Evolutionary conservation across 2,888 invertebrate genomes (phyloP).

Genomic region (Drosophila formosana): DNA sequence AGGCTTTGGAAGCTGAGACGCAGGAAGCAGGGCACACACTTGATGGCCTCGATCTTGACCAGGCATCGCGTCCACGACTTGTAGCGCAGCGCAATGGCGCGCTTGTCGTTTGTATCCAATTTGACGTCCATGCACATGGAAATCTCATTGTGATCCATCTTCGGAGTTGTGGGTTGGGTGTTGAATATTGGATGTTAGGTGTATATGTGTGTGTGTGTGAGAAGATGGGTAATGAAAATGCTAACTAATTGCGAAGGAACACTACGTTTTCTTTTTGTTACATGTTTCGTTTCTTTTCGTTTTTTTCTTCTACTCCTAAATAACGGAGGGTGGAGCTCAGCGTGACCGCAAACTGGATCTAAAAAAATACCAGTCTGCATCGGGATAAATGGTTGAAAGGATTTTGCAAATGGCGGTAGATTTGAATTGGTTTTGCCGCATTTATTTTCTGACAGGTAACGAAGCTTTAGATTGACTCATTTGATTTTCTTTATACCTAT

Average conservation of each 20-base stretch:
- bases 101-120: conserved; percentile 84
- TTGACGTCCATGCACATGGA: conserved; percentile 84
- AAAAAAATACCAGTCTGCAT: neutral
- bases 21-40: conserved; percentile 85
- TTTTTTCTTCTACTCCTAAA: conserved; percentile 35
- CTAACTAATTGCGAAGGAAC: conserved; percentile 29
- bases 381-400: neutral
- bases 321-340: conserved; percentile 59
- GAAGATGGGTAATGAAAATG: conserved; percentile 57
- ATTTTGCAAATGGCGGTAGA: neutral
- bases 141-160: conserved; percentile 84
- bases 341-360: neutral
- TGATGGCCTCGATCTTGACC: conserved; percentile 85
- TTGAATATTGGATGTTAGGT: conserved; percentile 25
- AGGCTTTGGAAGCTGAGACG: conserved; percentile 80
- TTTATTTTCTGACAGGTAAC: neutral
- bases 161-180: conserved; percentile 7
- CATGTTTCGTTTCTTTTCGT: conserved; percentile 61
- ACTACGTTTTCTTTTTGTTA: conserved; percentile 38
- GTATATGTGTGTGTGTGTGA: conserved; percentile 12
- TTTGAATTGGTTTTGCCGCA: neutral
- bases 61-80: conserved; percentile 84
- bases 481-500: neutral
- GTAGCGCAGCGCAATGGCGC: conserved; percentile 81
- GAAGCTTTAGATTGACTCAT: neutral